Percentiles rank a stretch among this genome's conserved stretches.
Conservation (phyloP, 2,113 vertebrate species). For the Lynx canadensis region DNA sequence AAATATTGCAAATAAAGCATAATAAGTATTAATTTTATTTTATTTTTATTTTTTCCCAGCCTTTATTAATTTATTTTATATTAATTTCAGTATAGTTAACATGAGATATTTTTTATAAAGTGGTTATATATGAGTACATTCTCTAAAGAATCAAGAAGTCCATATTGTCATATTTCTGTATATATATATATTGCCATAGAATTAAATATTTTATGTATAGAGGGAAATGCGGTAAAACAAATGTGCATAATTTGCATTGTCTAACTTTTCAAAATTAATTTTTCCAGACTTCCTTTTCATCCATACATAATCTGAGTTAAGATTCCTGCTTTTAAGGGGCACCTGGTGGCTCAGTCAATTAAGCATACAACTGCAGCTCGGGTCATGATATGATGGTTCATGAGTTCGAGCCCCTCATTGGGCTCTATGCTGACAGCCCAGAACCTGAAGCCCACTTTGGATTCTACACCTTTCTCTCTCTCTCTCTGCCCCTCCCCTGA, state of each 20-base stretch:
- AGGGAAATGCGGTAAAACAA: neutral
- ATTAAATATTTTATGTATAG: neutral
- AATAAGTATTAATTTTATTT: neutral
- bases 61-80: neutral
- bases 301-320: neutral
- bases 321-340: neutral
- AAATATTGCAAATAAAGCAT: neutral
- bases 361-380: too few species aligned
- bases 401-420: too few species aligned
- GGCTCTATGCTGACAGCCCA: too few species aligned
- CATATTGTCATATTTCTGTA: neutral
- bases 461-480: too few species aligned
- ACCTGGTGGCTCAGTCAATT: too few species aligned
- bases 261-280: neutral
- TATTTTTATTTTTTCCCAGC: neutral
- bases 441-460: too few species aligned
- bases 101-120: neutral
- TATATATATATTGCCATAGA: neutral
- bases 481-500: too few species aligned
- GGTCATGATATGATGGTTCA: too few species aligned
- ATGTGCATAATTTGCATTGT: neutral
- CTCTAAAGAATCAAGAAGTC: neutral
- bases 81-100: neutral
- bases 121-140: neutral
- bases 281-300: neutral